phyloP scores from a whole-genome alignment of 2,113 vertebrate species.

The Oryzias javanicus region DNA sequence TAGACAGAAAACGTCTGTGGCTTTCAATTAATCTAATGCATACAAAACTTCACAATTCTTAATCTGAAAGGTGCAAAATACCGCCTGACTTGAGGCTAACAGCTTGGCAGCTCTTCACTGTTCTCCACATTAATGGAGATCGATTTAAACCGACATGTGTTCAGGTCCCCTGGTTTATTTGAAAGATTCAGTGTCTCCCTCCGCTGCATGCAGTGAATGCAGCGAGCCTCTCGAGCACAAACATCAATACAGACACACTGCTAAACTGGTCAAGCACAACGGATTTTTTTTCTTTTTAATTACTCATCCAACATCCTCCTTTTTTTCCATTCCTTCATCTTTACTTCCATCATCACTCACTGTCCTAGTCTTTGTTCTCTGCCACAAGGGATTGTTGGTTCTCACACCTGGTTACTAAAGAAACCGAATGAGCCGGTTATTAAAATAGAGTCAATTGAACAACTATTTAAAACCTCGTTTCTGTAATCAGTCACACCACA shows the following conservation, averaged over 20 bases:
- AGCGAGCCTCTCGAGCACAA: constrained; percentile 1
- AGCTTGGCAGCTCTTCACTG: constrained; percentile 11
- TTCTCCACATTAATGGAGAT: constrained; percentile 30
- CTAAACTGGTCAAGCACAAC: constrained; percentile 34
- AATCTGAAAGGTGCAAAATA: constrained; percentile 1
- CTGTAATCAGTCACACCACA: no score
- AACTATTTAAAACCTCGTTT: no score
- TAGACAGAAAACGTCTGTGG: background rate
- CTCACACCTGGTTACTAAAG: constrained; percentile 61
- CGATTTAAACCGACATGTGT: constrained; percentile 18
- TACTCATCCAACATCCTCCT: constrained; percentile 1
- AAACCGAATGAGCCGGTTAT: no score
- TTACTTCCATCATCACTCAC: background rate
- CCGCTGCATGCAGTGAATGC: constrained; percentile 15
- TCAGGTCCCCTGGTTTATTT: constrained; percentile 27
- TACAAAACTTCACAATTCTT: constrained; percentile 10
- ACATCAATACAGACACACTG: constrained; percentile 12
- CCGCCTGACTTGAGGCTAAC: constrained; percentile 5
- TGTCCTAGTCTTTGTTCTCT: constrained; percentile 46
- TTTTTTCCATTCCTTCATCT: constrained; percentile 15
- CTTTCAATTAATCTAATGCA: background rate
- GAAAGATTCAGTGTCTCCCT: constrained; percentile 24
- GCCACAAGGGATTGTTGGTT: constrained; percentile 37
- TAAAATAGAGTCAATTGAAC: no score
- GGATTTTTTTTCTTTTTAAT: constrained; percentile 1